A percentile compares a stretch with the other conserved stretches of the same genome.
These are phyloP conservation scores for Acropora tenuis DNA, from an alignment of 64 coral and sea anemone species.

Conservation along the genomic window DNA sequence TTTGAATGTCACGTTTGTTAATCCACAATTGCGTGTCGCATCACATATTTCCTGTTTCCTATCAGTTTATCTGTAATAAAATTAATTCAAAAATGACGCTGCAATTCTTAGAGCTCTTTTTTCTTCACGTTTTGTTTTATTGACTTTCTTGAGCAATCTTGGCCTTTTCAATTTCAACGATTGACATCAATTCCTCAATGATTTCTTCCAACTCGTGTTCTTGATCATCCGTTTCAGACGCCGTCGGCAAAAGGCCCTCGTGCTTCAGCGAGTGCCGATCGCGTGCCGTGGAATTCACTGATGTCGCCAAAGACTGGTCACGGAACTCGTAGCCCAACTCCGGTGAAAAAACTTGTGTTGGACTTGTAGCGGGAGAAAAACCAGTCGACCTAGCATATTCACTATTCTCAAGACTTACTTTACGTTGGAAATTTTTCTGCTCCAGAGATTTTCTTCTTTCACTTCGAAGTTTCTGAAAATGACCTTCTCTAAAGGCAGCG, in stretches of 20 bases:
- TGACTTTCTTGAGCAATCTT: slow-evolving; percentile 45
- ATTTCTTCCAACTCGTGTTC: slow-evolving; percentile 82
- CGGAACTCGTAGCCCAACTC: background rate
- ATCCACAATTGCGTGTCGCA: too few species aligned
- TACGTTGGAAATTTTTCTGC: slow-evolving; percentile 7
- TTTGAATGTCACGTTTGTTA: too few species aligned
- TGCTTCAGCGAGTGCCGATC: background rate
- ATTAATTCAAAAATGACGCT: background rate
- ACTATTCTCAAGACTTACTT: slow-evolving; percentile 35
- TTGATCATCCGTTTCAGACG: slow-evolving; percentile 34
- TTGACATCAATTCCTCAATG: slow-evolving; percentile 75
- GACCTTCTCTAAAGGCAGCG: slow-evolving; percentile 78
- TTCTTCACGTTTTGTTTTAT: background rate
- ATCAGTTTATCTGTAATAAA: slow-evolving; percentile 1
- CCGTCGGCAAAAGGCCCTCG: slow-evolving; percentile 12
- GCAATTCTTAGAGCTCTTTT: too few species aligned
- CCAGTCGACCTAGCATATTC: slow-evolving; percentile 5
- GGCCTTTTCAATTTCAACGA: slow-evolving; percentile 74
- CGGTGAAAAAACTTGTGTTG: slow-evolving; percentile 4
- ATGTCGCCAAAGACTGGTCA: background rate
- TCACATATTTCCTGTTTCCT: background rate
- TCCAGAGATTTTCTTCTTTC: slow-evolving; percentile 63
- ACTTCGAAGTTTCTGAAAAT: slow-evolving; percentile 82
- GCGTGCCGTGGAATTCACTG: background rate
- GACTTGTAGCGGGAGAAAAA: background rate